Evolutionary conservation across 2,888 invertebrate genomes (phyloP).

Genomic region (Dynastes grantii): DNA sequence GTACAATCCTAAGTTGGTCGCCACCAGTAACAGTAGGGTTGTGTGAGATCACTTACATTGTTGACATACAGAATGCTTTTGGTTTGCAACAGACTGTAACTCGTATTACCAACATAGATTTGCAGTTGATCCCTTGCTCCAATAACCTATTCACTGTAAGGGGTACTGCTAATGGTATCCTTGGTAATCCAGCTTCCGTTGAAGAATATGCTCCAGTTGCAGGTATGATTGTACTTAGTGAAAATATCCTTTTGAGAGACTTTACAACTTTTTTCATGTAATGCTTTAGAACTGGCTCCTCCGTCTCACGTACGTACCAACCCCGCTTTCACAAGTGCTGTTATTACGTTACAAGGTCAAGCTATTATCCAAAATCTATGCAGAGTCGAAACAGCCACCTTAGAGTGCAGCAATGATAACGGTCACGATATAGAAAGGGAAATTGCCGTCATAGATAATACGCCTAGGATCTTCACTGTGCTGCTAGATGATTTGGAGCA

Average conservation of each 20-base stretch:
- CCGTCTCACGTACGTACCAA: slow-evolving; percentile 29
- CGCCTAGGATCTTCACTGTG: slow-evolving; percentile 23
- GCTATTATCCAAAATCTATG: slow-evolving; percentile 26
- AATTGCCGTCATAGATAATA: slow-evolving; percentile 18
- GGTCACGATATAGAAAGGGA: background rate
- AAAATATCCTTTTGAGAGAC: background rate
- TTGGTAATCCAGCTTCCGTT: background rate
- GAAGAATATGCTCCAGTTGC: background rate
- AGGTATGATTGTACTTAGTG: background rate
- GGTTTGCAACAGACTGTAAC: background rate
- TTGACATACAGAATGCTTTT: slow-evolving; percentile 11
- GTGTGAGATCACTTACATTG: slow-evolving; percentile 28
- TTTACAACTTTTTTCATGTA: background rate
- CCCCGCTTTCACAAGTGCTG: slow-evolving; percentile 30
- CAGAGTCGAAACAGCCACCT: slow-evolving; percentile 15
- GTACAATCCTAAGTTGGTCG: slow-evolving; percentile 24
- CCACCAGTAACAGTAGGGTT: slow-evolving; percentile 31
- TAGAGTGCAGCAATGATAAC: slow-evolving; percentile 31
- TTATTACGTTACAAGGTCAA: slow-evolving; percentile 39
- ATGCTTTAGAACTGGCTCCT: slow-evolving; percentile 5
- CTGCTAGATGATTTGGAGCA: slow-evolving; percentile 20
- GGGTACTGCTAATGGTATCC: slow-evolving; percentile 10
- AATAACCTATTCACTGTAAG: slow-evolving; percentile 15
- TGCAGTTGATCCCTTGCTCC: slow-evolving; percentile 39
- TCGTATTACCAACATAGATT: background rate